Percentiles rank a stretch among this genome's conserved stretches.
phyloP scores from a whole-genome alignment of 2,797 vertebrate genomes.

The Apodemus agrarius region DNA sequence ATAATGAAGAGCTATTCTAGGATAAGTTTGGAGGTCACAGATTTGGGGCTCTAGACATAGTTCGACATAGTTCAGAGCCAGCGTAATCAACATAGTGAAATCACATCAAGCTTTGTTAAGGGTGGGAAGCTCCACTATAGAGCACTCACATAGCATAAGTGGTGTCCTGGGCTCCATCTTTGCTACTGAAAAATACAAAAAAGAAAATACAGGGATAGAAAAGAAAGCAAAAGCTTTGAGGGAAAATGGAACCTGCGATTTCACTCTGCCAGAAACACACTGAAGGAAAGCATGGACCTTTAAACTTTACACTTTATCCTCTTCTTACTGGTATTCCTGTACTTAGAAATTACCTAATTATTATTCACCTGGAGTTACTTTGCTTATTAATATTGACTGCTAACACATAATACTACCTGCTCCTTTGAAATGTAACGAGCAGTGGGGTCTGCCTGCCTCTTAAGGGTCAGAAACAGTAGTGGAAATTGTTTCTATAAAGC shows the following conservation, averaged over 20 bases:
- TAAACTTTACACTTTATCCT: conserved; percentile 54
- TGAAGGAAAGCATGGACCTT: conserved; percentile 40
- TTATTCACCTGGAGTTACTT: not conserved
- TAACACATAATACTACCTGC: not conserved
- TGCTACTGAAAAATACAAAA: not conserved
- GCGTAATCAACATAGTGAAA: not conserved
- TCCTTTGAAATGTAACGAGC: conserved; percentile 18
- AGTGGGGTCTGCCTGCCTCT: not conserved
- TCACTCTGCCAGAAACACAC: not conserved
- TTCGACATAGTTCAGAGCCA: not conserved
- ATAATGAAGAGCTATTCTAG: not conserved
- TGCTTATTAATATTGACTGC: not conserved
- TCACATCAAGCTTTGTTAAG: not conserved
- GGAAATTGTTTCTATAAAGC: not conserved
- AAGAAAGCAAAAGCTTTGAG: not conserved
- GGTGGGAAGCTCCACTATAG: not conserved
- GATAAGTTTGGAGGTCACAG: not conserved
- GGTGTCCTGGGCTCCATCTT: too few species aligned
- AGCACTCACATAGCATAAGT: not conserved
- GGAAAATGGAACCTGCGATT: not conserved
- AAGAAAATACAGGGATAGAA: not conserved
- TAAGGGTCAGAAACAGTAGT: not conserved
- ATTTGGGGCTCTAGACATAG: not conserved
- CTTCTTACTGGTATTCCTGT: conserved; percentile 41
- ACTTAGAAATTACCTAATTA: conserved; percentile 23